Evolutionary conservation across 1,140 invertebrate genomes (phyloP), one percentile per base, ranked within the genome.

Genomic region (Aleiodes sp.): DNA sequence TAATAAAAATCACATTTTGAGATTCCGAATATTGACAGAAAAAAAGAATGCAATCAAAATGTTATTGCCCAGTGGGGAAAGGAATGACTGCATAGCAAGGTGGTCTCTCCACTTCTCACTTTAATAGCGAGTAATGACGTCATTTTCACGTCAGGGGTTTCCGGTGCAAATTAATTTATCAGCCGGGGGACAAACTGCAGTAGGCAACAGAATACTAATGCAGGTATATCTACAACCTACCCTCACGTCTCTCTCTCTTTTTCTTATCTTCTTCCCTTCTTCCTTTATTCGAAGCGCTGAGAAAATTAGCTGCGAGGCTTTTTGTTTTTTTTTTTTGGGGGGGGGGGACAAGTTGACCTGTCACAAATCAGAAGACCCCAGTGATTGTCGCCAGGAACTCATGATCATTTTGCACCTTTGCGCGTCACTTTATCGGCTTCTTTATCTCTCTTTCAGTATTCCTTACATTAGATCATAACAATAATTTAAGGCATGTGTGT

Each of bases 81-180:
- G 24, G 12, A 43, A 43, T 43, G n/a, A 21, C 9, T 62, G 8
- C 14, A 33, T 12, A 21, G n/a, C 62, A 19, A 33, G 39, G 41
- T 65, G 62, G 41, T 65, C 62, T 29, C 14, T 7, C 24, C 43
- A 46, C 16, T 16, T 46, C 24, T 9, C n/a, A 4, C 24, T 21
- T 65, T 62, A 62, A 57, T 64, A 64, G 75, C 73, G 61, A 65
- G 75, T 82, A 81, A 82, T 75, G 72, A 76, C 79, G 79, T 76
- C 73, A 80, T 81, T 82, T 81, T 73, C 75, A 72, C 76, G 81
- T 81, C 80, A 79, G 78, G 37, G 66, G 73, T 79, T 82, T 82
- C 81, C 79, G 76, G 80, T 78, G 77, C 72, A 79, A 82, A 82
- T 82, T 82, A 82, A 82, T 82, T 82, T 82, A 82, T 82, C 80